Evolutionary conservation across 2,113 vertebrate species (phyloP).

Genomic region (Salvelinus fontinalis): DNA sequence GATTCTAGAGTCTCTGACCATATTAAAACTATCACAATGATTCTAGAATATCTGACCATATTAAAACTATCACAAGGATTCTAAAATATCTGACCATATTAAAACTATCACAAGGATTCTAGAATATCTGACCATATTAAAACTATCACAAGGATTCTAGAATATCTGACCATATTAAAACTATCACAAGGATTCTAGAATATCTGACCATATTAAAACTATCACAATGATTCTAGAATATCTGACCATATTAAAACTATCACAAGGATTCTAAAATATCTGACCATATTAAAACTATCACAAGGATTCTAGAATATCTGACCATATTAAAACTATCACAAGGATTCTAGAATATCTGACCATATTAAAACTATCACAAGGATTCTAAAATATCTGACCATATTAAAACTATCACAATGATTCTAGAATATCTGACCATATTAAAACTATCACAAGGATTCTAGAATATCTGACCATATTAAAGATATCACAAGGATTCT

Average conservation of each 20-base stretch:
- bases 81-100: neutral
- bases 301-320: neutral
- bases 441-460: too few relatives aligned
- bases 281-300: neutral
- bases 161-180: accelerated
- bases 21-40: neutral
- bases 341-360: neutral
- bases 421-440: too few relatives aligned
- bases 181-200: neutral
- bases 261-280: neutral
- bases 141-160: neutral
- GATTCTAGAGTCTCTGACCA: neutral
- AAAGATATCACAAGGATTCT: too few relatives aligned
- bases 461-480: too few relatives aligned
- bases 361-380: neutral
- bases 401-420: too few relatives aligned
- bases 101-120: neutral
- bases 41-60: neutral
- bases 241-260: accelerated
- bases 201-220: accelerated
- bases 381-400: too few relatives aligned
- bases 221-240: neutral
- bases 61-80: neutral
- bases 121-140: accelerated
- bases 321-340: neutral